Evolutionary conservation across 2,888 invertebrate genomes (phyloP), one percentile per base, ranked within the genome.

Genomic region (Agapostemon virescens): DNA sequence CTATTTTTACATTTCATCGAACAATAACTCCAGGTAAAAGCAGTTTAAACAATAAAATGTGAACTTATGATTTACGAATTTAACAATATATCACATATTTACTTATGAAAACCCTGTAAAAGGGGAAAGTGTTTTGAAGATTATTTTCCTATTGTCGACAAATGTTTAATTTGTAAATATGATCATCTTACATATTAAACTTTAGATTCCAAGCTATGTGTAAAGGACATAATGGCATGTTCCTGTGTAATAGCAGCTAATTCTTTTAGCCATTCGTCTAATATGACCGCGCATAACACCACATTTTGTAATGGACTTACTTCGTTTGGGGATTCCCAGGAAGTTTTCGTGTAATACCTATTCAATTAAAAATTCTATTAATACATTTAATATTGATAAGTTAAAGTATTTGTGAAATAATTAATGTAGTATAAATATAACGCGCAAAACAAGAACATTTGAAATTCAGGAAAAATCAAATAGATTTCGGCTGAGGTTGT

Each of bases 251-350:
- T 94, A 20, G 99, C 98, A 0, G 99, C 97, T 79, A 99, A 93
- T 93, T 99, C 98, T 92, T 98, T 98, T 0, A 98, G 94, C 97
- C 99, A 98, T 92, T 99, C 99, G 90, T 98, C 98, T 81, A 99
- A 93, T 66, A 99, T 93, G 9, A 99, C 96, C 1, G 98, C 98
- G 90, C 97, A 96, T 82, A 97, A 93, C 0, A 97, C 96, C 64
- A 95, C 94, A 89, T 95, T 95, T 84, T 95, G 94, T 66, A 94
- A 92, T 58, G 94, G 89, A 78, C 89, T 92, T 66, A 90, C 87
- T 86, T 91, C 90, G 55, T 85, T 90, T 23, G 92, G 87, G 2
- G 88, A 89, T 79, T 91, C 90, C 92, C 92, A 92, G 11, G 90
- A 88, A 40, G 87, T 88, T 81, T 85, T 88, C 23, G 86, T 87